Evolutionary conservation across 1,140 invertebrate species (phyloP).

Genomic region (Charaxes varanes): DNA sequence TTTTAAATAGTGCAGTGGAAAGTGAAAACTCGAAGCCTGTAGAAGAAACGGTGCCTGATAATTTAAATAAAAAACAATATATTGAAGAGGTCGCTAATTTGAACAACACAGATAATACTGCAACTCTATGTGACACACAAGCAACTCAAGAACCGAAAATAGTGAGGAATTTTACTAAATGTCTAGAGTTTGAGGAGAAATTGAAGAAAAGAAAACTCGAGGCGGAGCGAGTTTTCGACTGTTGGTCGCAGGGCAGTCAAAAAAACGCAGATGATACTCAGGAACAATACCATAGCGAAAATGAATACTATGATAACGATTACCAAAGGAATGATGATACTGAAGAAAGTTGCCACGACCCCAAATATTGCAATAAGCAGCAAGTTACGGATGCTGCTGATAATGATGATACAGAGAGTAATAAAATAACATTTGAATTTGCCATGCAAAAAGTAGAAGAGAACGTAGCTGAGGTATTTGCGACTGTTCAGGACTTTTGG

Average conservation of each 20-base stretch:
- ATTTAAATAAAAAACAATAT: not conserved
- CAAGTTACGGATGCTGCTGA: too few relatives aligned
- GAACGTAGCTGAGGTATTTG: too few relatives aligned
- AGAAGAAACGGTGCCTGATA: not conserved
- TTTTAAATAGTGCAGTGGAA: not conserved
- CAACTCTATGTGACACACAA: not conserved
- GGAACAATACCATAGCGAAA: too few relatives aligned
- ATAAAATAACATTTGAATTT: too few relatives aligned
- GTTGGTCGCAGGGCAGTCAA: constrained; percentile 14
- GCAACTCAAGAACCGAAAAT: constrained; percentile 29
- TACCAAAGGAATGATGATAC: too few relatives aligned
- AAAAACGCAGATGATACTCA: not conserved
- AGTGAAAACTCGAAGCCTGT: not conserved
- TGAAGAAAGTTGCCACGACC: too few relatives aligned
- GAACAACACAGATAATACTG: not conserved
- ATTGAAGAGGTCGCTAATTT: not conserved
- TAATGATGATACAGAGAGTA: too few relatives aligned
- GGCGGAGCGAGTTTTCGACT: constrained; percentile 6
- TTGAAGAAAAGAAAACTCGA: constrained; percentile 19
- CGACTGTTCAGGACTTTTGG: too few relatives aligned
- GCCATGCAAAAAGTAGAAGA: too few relatives aligned
- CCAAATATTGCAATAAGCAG: too few relatives aligned
- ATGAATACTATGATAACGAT: too few relatives aligned
- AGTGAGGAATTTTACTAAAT: constrained; percentile 38
- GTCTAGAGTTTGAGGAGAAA: constrained; percentile 36